Percentiles rank a stretch among this genome's conserved stretches.
These are phyloP conservation scores for Alethe diademata DNA, from an alignment of 2,113 vertebrate genomes.

Conservation along the genomic window DNA sequence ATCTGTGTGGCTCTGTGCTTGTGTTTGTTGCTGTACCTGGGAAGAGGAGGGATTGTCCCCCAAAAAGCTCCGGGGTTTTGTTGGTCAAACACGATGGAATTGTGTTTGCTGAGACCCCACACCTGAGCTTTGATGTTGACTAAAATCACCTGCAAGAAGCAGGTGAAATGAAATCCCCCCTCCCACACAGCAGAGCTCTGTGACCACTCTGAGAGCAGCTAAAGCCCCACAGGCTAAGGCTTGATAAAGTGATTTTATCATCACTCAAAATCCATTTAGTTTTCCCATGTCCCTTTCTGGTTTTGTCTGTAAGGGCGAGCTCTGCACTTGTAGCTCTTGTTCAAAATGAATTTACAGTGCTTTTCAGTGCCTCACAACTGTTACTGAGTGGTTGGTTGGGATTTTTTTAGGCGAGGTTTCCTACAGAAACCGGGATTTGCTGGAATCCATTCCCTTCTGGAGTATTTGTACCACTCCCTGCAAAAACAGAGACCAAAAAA, in stretches of 20 bases:
- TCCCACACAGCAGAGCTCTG: background rate
- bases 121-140: background rate
- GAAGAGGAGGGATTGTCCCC: background rate
- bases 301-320: background rate
- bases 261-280: background rate
- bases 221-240: background rate
- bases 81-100: background rate
- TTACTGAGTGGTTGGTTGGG: background rate
- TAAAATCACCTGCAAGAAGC: background rate
- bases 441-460: rapidly evolving
- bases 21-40: background rate
- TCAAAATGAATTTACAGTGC: background rate
- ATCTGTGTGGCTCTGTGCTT: background rate
- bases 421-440: background rate
- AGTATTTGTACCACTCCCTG: background rate
- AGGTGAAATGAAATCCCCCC: background rate
- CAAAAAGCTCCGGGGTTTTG: background rate
- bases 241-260: background rate
- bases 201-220: background rate
- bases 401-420: background rate
- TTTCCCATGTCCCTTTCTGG: background rate
- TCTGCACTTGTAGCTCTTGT: rapidly evolving
- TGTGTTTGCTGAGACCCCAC: background rate
- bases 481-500: background rate
- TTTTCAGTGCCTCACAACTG: background rate